Base-by-base conservation (phyloP, 2,797 vertebrate species). In the Anas georgica region DNA sequence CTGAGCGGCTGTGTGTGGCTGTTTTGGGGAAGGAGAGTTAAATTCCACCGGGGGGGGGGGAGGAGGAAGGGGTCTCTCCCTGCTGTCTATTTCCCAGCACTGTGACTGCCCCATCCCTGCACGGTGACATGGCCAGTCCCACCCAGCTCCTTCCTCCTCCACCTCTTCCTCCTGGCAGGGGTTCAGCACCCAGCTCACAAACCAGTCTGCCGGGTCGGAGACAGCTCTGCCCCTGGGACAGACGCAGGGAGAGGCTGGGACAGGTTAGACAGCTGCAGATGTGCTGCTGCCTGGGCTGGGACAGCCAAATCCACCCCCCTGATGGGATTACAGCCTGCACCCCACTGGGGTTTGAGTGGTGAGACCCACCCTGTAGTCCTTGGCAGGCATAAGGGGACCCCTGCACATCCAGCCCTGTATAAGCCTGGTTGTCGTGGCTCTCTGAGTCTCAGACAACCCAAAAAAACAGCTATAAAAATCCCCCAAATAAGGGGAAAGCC, bases 161-260 rank as follows among this genome's bases (percentile, higher is more conserved):
- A 23, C 56, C 41, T 83, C 52, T 43, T 91, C 66, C 18, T 67
- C 60, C 54, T 29, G 48, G 41, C 22, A 10, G 18, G 55, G 18
- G 17, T 60, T 86, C 54, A 63, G 35, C 12, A 2, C 21, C 39
- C 11, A n/a, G 12, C 35, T 91, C 70, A 13, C 29, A 52, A 72
- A 85, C 26, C 63, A 63, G 70, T 10, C 28, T 21, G 37, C 16
- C 4, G 0, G 23, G 63, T 7, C 31, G 59, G 41, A 83, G 29
- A 45, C 58, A 79, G 12, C 59, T 17, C 52, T 50, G 74, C 23
- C 37, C 58, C 39, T 11, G 9, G 62, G 45, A 86, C 28, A 17
- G 48, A 33, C 31, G 12, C 2, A 7, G n/a, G 33, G 45, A 52
- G 45, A 59, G 60, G 37, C 48, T 0, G 0, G 52, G 22, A 21